Base-by-base conservation (phyloP, 2,797 vertebrate genomes). In the Phataginus tetradactyla region DNA sequence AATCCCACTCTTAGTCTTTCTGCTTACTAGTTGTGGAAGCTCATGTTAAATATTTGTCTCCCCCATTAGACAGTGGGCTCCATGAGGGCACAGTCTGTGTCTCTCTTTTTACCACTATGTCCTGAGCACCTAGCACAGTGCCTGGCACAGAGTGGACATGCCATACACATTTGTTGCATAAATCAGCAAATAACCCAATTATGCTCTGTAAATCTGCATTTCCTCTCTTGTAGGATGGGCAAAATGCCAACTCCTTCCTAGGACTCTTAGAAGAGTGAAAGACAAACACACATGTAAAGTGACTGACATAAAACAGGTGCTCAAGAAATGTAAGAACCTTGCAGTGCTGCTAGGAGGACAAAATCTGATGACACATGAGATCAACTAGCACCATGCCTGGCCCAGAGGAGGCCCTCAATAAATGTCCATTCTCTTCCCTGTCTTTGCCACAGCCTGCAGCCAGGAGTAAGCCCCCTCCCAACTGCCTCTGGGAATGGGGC, bases 161-260 rank as follows among this genome's bases (percentile, higher is more conserved):
- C 14, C 71, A 59, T 80, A 51, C 4, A 59, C 53, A 57, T 27
- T 27, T 89, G 39, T 75, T 89, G 51, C 90, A 49, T 86, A 93
- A 91, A 86, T 89, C 32, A 87, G 21, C 34, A 92, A 91, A 75
- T 74, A 61, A 93, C 34, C 39, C 34, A 63, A 17, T 72, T 86
- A 79, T 37, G 20, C 32, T 42, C n/a, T 86, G 64, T 78, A 88
- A 86, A 84, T 51, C 39, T 90, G 59, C 49, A 21, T 89, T 86
- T 79, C 84, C 49, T 96, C 23, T 37, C 59, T 27, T 55, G 17
- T n/a, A 61, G 55, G 64, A 78, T 85, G 51, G 27, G 34, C 37
- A 91, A 94, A 93, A 90, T 83, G 53, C 18, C 25, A 75, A 57
- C 14, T 64, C 55, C 75, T 91, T 96, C 57, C 21, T 74, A 87